Percentiles rank a stretch among this genome's conserved stretches.
phyloP scores from a whole-genome alignment of 2,113 vertebrate genomes.

The Excalfactoria chinensis region DNA sequence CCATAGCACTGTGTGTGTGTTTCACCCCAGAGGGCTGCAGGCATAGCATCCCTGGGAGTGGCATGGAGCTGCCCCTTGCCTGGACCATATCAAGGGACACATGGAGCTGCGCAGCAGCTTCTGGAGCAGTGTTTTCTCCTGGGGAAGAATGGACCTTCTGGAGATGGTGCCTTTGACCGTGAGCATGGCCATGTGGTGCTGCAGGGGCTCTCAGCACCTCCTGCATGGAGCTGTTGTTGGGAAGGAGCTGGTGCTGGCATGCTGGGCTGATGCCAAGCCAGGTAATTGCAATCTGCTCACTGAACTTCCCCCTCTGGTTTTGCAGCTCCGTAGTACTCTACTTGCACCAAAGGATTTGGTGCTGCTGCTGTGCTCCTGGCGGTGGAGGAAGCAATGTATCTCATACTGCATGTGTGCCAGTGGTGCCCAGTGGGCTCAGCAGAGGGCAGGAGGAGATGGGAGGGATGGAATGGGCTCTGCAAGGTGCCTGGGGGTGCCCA shows the following conservation, averaged over 20 bases:
- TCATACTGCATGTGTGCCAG: too few relatives aligned
- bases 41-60: background rate
- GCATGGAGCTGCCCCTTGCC: accelerated
- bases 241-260: background rate
- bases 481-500: background rate
- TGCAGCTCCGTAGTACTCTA: background rate
- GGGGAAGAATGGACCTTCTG: background rate
- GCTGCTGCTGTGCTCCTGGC: background rate
- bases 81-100: background rate
- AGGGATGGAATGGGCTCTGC: background rate
- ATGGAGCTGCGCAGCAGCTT: background rate
- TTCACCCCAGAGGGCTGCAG: background rate
- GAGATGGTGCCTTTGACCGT: background rate
- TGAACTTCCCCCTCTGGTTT: background rate
- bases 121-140: accelerated
- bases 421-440: background rate
- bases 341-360: background rate
- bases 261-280: background rate
- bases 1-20: background rate
- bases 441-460: background rate
- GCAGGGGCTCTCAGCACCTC: background rate
- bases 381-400: accelerated
- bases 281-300: slow-evolving; percentile 17
- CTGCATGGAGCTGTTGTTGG: background rate
- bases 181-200: accelerated